Conservation (phyloP, 2,113 vertebrate genomes). For the Sinocyclocheilus grahami region DNA sequence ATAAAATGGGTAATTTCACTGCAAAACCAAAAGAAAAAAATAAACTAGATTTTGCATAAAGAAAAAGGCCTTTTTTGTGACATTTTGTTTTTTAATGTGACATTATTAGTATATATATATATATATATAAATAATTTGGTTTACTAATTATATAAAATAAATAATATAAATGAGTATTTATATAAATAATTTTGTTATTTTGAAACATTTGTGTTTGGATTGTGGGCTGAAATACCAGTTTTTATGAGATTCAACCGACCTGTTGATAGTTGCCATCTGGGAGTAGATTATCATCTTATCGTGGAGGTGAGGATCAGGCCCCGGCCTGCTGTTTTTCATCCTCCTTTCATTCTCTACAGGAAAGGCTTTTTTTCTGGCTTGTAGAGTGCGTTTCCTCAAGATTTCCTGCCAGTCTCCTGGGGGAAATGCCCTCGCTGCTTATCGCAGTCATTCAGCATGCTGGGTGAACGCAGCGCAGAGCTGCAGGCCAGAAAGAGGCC, state of each 20-base stretch:
- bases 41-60: not conserved
- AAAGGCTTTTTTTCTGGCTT: constrained; percentile 53
- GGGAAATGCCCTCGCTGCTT: constrained; percentile 66
- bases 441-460: constrained; percentile 53
- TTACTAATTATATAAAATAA: not conserved
- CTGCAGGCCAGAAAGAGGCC: constrained; percentile 49
- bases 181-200: not conserved
- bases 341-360: constrained; percentile 50
- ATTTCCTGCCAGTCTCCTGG: constrained; percentile 61
- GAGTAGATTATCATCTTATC: constrained; percentile 19
- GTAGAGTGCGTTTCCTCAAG: constrained; percentile 65
- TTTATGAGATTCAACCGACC: not conserved
- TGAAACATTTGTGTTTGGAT: not conserved
- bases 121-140: not conserved
- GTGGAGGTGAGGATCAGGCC: constrained; percentile 28
- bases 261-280: not conserved
- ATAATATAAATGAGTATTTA: not conserved
- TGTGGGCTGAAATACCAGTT: not conserved
- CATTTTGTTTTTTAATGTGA: too few species aligned
- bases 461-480: constrained; percentile 36
- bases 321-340: constrained; percentile 51
- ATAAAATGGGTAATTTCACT: not conserved
- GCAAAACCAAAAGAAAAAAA: not conserved
- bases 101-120: not conserved
- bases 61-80: too few species aligned